Evolutionary conservation across 1,140 invertebrate genomes (phyloP), one percentile per base, ranked within the genome.

Genomic region (Anastrepha ludens): DNA sequence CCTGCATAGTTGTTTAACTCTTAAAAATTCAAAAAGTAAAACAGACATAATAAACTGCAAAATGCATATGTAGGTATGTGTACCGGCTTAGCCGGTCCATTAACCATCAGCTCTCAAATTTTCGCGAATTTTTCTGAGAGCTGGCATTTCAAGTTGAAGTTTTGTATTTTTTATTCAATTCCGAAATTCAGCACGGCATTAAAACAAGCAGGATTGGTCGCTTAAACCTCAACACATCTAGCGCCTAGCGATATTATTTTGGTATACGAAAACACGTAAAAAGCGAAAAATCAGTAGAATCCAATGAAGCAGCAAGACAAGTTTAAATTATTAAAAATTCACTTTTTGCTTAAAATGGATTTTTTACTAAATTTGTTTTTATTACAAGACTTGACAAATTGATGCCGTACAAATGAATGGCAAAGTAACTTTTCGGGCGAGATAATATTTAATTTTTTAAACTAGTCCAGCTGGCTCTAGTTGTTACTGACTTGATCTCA

Each of bases 1-100:
- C 9, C 6, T 29, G 29, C 13, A 29, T 11, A 67, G 62, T 64
- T 9, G 17, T 62, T 15, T 62, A 62, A 15, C 17, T 11, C 11
- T 62, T 62, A 62, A 62, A 62, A 62, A 62, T 29, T 13, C 1
- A 64, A 67, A 29, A 67, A 67, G 6, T 9, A 8, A 39, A 67
- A 39, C 13, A 67, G 39, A 29, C 39, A 8, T 41, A 67, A 67
- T 11, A 15, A 8, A 8, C 7, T 13, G 65, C 20, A 67, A 29
- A 65, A 0, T 65, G 8, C 39, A 6, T 41, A 64, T 67, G 20
- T 11, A n/a, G n/a, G n/a, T n/a, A 67, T 67, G 29, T 3, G 20
- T 67, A 67, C 65, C 65, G 65, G 29, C 65, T 67, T 13, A 67
- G 65, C 65, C 65, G 65, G 65, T 67, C 29, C 20, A 39, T 67